A percentile compares a stretch with the other conserved stretches of the same genome.
Conservation (phyloP, 2,113 vertebrate species). For the Heloderma charlesbogerti region DNA sequence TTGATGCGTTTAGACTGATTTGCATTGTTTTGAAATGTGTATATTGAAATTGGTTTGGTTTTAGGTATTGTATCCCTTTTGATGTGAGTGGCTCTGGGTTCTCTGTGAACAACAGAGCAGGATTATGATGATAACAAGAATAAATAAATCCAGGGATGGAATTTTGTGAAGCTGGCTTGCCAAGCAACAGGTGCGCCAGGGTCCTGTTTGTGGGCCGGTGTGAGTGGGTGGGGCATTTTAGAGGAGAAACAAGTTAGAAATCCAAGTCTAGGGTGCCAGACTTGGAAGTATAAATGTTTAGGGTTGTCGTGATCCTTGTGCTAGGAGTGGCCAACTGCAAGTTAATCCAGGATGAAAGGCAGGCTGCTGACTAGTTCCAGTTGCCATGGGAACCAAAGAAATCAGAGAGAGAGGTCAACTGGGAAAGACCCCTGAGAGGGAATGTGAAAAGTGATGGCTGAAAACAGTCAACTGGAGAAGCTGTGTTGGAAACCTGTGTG, state of each 20-base stretch:
- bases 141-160: neutral
- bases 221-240: neutral
- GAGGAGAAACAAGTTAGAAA: neutral
- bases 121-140: neutral
- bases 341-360: constrained; percentile 1
- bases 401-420: constrained; percentile 1
- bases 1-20: neutral
- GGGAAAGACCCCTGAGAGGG: neutral
- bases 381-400: constrained; percentile 14
- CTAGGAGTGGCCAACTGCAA: neutral
- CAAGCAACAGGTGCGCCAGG: neutral
- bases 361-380: neutral
- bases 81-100: neutral
- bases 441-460: neutral
- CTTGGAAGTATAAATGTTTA: neutral
- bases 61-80: neutral
- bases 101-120: neutral
- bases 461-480: neutral
- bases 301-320: constrained; percentile 3
- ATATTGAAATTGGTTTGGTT: neutral
- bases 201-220: neutral
- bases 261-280: neutral
- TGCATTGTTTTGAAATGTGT: neutral
- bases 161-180: neutral
- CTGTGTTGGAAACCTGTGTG: neutral